Conservation (phyloP, 2,113 vertebrate genomes). For the Phyllostomus discolor region DNA sequence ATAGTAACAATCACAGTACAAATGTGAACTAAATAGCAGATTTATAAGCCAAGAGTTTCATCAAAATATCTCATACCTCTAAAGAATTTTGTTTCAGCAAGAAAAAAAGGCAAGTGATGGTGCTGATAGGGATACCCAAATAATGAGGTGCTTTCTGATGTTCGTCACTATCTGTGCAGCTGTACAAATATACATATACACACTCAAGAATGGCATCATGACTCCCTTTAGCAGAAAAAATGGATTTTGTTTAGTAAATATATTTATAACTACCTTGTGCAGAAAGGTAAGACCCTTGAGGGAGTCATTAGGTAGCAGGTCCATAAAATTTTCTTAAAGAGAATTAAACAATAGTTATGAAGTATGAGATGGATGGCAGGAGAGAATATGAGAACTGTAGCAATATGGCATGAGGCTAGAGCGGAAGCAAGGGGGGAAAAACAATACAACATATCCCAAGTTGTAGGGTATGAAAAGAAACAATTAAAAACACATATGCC, state of each 20-base stretch:
- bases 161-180: neutral
- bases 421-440: neutral
- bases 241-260: neutral
- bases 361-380: neutral
- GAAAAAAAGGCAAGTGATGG: neutral
- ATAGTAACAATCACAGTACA: neutral
- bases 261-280: conserved; percentile 4
- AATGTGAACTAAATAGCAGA: neutral
- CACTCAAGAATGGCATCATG: neutral
- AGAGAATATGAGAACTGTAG: neutral
- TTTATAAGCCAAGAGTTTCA: neutral
- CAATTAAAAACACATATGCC: neutral
- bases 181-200: neutral
- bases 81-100: neutral
- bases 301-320: neutral
- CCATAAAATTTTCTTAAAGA: neutral
- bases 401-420: neutral
- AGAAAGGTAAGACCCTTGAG: neutral
- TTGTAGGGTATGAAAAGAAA: neutral
- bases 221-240: neutral
- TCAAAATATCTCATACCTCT: neutral
- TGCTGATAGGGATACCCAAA: neutral
- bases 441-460: neutral
- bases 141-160: neutral
- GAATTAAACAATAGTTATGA: neutral